phyloP scores from a whole-genome alignment of 2,888 invertebrate species.

The Bedellia somnulentella region DNA sequence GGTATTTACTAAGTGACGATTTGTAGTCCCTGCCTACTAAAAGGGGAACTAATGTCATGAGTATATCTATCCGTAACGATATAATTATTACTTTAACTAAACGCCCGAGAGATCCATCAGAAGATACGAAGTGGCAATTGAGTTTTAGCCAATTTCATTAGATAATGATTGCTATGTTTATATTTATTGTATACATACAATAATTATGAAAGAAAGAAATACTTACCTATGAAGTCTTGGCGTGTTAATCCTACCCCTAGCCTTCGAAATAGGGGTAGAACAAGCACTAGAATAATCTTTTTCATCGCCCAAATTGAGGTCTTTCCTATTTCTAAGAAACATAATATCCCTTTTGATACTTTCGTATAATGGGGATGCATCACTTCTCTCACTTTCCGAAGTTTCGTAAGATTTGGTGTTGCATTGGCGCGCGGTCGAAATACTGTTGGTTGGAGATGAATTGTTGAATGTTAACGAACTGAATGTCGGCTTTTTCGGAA shows the following conservation, averaged over 20 bases:
- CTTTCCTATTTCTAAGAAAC: constrained; percentile 17
- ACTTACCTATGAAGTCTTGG: constrained; percentile 31
- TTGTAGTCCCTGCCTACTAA: no score
- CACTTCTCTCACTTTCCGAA: constrained; percentile 24
- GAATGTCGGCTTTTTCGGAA: constrained; percentile 25
- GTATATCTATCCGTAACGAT: no score
- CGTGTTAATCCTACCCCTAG: constrained; percentile 31
- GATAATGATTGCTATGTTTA: no score
- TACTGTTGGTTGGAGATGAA: constrained; percentile 18
- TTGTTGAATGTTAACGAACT: constrained; percentile 25
- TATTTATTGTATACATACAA: no score
- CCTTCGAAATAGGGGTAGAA: constrained; percentile 40
- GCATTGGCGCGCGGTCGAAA: constrained; percentile 21
- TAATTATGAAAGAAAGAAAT: no score
- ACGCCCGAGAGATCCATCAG: no score
- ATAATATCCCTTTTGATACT: constrained; percentile 17
- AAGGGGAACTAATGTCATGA: no score
- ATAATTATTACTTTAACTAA: no score
- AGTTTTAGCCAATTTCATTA: no score
- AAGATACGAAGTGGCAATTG: no score
- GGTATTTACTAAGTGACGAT: no score
- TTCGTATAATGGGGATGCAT: constrained; percentile 30
- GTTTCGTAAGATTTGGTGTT: background rate
- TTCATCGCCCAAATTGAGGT: constrained; percentile 20
- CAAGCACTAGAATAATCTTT: constrained; percentile 38